Conservation (phyloP, 2,888 invertebrate genomes). For the Cheilosia impressa region DNA sequence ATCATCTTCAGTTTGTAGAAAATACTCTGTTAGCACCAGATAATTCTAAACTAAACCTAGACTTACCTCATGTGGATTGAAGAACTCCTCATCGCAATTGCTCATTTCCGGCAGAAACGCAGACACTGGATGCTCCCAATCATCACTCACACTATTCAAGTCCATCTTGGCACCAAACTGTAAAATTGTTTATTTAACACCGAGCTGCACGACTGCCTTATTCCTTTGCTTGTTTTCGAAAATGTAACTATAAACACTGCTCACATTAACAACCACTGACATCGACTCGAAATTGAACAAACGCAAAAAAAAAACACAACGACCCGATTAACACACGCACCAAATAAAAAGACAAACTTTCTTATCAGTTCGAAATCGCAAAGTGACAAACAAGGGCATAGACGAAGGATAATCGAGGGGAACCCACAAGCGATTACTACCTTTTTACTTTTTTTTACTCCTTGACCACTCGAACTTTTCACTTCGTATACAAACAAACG, state of each 20-base stretch:
- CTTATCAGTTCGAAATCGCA: constrained; percentile 66
- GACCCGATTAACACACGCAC: constrained; percentile 16
- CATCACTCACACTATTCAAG: constrained; percentile 82
- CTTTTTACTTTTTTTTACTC: constrained; percentile 46
- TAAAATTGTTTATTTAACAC: constrained; percentile 33
- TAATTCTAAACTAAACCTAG: neutral
- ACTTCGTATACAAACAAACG: constrained; percentile 70
- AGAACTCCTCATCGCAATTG: constrained; percentile 86
- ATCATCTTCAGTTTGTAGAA: too few relatives aligned
- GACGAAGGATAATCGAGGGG: constrained; percentile 46
- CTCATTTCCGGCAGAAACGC: constrained; percentile 86
- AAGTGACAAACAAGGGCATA: constrained; percentile 52
- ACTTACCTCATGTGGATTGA: constrained; percentile 86
- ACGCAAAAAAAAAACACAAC: neutral
- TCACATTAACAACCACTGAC: constrained; percentile 41
- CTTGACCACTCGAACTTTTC: constrained; percentile 56
- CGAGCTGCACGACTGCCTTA: constrained; percentile 15
- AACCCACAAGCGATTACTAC: constrained; percentile 63
- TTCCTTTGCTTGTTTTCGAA: constrained; percentile 52
- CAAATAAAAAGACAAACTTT: constrained; percentile 44
- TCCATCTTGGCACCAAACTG: constrained; percentile 70
- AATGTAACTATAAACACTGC: constrained; percentile 38
- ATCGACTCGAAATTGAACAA: constrained; percentile 10
- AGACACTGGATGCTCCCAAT: constrained; percentile 87
- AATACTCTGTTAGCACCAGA: too few relatives aligned